A percentile compares a stretch with the other conserved stretches of the same genome.
Conservation (phyloP, 2,888 invertebrate species). For the Endotricha flammealis region DNA sequence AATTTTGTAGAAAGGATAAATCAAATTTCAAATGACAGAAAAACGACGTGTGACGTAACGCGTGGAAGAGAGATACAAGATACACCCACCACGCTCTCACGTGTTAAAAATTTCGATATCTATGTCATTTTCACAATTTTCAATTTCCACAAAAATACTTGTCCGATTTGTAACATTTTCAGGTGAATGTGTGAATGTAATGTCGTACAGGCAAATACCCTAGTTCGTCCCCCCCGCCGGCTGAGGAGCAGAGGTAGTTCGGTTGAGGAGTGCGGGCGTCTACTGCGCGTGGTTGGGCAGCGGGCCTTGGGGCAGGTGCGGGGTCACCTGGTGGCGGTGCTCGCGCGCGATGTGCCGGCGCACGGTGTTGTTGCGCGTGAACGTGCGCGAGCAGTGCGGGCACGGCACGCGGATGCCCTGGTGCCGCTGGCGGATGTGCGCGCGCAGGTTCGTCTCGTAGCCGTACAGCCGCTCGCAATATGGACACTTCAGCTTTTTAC, state of each 20-base stretch:
- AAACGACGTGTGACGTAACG: too few species aligned
- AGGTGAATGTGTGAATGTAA: too few species aligned
- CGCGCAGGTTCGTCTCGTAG: constrained; percentile 94
- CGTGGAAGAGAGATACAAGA: too few species aligned
- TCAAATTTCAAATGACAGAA: too few species aligned
- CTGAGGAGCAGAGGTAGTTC: constrained; percentile 61
- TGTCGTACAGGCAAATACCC: too few species aligned
- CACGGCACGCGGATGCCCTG: constrained; percentile 95
- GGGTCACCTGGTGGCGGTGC: constrained; percentile 87
- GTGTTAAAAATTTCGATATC: too few species aligned
- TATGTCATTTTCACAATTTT: too few species aligned
- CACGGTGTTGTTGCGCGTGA: constrained; percentile 95
- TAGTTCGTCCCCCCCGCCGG: constrained; percentile 40
- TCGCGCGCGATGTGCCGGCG: constrained; percentile 93
- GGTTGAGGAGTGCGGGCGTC: constrained; percentile 47
- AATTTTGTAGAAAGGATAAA: too few species aligned
- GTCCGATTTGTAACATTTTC: too few species aligned
- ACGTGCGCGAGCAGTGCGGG: constrained; percentile 93
- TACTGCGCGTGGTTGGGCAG: constrained; percentile 82
- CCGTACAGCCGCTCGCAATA: constrained; percentile 95
- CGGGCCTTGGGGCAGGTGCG: constrained; percentile 79
- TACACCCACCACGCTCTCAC: too few species aligned
- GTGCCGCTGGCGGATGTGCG: constrained; percentile 94
- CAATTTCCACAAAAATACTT: too few species aligned
- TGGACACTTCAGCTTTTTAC: constrained; percentile 94